Conservation (phyloP, 2,888 invertebrate species). For the Drosophila incognita region DNA sequence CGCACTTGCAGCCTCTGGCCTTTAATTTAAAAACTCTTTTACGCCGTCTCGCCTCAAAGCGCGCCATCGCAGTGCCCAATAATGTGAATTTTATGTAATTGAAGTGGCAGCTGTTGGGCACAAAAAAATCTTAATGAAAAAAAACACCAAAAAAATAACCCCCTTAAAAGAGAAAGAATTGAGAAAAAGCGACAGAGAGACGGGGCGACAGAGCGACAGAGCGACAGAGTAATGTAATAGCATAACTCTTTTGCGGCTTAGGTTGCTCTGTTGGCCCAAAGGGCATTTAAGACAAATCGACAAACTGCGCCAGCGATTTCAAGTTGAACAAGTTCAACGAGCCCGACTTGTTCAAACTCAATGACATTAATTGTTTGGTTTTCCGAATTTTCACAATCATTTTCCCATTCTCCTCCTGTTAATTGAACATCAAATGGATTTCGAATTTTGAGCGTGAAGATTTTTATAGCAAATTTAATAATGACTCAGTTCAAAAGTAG, state of each 20-base stretch:
- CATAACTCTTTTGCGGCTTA: slow-evolving; percentile 76
- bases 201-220: background rate
- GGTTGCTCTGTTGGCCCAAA: slow-evolving; percentile 37
- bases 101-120: slow-evolving; percentile 71
- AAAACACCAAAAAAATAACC: slow-evolving; percentile 13
- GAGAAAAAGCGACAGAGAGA: slow-evolving; percentile 51
- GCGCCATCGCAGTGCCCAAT: slow-evolving; percentile 68
- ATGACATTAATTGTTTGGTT: slow-evolving; percentile 19
- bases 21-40: slow-evolving; percentile 81
- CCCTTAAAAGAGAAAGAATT: slow-evolving; percentile 13
- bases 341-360: slow-evolving; percentile 7
- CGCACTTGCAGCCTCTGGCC: slow-evolving; percentile 69
- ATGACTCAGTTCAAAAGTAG: background rate
- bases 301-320: slow-evolving; percentile 48
- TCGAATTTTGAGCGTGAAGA: background rate
- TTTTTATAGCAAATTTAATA: background rate
- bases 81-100: slow-evolving; percentile 81
- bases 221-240: slow-evolving; percentile 72
- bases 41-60: slow-evolving; percentile 77
- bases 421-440: background rate
- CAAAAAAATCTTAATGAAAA: slow-evolving; percentile 8
- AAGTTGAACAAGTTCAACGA: slow-evolving; percentile 27
- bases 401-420: background rate
- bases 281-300: slow-evolving; percentile 56
- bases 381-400: background rate